phyloP scores from a whole-genome alignment of 1,140 invertebrate genomes.

The Armadillidium nasatum region DNA sequence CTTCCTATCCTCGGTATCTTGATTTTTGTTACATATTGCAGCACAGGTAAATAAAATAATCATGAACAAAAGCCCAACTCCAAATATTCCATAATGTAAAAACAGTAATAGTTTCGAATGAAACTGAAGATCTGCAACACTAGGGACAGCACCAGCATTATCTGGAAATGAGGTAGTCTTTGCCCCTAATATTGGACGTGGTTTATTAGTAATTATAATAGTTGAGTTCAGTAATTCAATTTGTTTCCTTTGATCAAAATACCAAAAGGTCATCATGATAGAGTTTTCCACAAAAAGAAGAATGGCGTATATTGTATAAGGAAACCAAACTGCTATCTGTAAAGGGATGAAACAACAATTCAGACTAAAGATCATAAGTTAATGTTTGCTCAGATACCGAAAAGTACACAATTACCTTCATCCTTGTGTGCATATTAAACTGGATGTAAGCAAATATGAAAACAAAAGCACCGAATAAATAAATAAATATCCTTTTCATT shows the following conservation, averaged over 20 bases:
- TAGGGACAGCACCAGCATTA: not conserved
- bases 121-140: not conserved
- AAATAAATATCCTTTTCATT: constrained; percentile 28
- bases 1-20: constrained; percentile 13
- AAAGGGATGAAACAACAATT: not conserved
- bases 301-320: constrained; percentile 31
- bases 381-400: not conserved
- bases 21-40: not conserved
- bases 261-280: constrained; percentile 35
- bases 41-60: constrained; percentile 30
- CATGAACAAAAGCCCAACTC: constrained; percentile 33
- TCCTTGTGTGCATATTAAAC: constrained; percentile 36
- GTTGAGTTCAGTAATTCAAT: not conserved
- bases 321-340: constrained; percentile 35
- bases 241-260: constrained; percentile 18
- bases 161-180: too few relatives aligned
- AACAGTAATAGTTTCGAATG: constrained; percentile 30
- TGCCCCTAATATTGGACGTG: too few relatives aligned
- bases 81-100: constrained; percentile 31
- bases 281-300: constrained; percentile 36
- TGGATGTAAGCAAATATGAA: constrained; percentile 39
- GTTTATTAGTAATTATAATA: not conserved
- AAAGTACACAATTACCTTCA: constrained; percentile 30
- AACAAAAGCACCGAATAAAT: constrained; percentile 33
- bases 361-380: too few relatives aligned